Evolutionary conservation across 2,113 vertebrate genomes (phyloP).

Genomic region (Cinclus mexicanus): DNA sequence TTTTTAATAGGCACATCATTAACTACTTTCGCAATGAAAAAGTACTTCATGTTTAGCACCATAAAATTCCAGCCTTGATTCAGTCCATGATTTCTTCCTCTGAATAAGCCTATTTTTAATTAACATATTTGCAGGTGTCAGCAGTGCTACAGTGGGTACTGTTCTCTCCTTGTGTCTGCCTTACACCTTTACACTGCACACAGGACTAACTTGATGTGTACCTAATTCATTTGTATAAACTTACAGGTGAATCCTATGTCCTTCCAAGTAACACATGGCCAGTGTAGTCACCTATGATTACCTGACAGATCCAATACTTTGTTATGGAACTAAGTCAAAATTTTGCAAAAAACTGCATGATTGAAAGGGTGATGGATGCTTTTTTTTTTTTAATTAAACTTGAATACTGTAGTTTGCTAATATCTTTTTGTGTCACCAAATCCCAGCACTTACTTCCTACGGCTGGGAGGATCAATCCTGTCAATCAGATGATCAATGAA

Average conservation of each 20-base stretch:
- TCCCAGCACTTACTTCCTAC: background rate
- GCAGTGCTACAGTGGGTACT: background rate
- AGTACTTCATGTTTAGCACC: background rate
- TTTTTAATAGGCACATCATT: constrained; percentile 31
- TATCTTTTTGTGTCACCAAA: background rate
- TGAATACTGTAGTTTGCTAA: background rate
- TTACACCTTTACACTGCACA: background rate
- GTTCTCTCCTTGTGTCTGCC: background rate
- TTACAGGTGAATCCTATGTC: background rate
- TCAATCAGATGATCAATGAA: constrained; percentile 57
- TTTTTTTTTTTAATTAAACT: background rate
- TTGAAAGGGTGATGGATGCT: background rate
- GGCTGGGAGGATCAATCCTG: constrained; percentile 20
- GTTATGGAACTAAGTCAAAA: background rate
- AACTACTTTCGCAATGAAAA: constrained; percentile 23
- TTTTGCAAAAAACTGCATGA: background rate
- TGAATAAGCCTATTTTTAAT: constrained; percentile 15
- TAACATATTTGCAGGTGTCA: background rate
- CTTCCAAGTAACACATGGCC: background rate
- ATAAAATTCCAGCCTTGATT: background rate
- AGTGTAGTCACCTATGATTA: background rate
- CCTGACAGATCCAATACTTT: background rate
- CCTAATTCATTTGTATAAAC: background rate
- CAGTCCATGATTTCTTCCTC: background rate
- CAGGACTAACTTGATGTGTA: background rate